phyloP scores from a whole-genome alignment of 2,888 invertebrate species.

The Aphodius granarius region DNA sequence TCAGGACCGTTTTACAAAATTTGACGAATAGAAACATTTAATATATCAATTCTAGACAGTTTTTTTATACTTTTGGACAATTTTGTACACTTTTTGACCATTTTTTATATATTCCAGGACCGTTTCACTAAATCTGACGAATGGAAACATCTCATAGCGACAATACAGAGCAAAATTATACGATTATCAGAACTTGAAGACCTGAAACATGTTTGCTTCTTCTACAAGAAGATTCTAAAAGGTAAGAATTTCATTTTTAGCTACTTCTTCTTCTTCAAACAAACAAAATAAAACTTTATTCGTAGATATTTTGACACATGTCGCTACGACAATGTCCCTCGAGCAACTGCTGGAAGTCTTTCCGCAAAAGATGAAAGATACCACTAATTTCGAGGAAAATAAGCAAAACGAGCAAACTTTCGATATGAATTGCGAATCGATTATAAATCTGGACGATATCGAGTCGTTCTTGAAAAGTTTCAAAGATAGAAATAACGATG shows the following conservation, averaged over 20 bases:
- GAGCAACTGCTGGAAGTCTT: constrained; percentile 54
- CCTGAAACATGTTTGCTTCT: constrained; percentile 46
- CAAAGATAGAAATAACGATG: constrained; percentile 21
- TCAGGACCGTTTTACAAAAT: no score
- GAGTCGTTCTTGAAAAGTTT: not conserved
- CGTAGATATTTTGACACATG: constrained; percentile 53
- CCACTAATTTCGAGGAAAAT: not conserved
- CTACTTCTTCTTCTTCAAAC: not conserved
- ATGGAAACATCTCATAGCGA: constrained; percentile 53
- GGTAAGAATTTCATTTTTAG: constrained; percentile 41
- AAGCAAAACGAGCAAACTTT: not conserved
- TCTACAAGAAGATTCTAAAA: constrained; percentile 50
- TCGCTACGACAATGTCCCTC: constrained; percentile 53
- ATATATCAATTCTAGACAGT: no score
- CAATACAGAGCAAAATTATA: constrained; percentile 51
- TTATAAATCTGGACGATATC: constrained; percentile 3
- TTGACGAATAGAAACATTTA: no score
- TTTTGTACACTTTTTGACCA: no score
- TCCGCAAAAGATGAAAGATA: constrained; percentile 48
- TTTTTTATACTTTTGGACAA: no score
- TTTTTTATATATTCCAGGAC: no score
- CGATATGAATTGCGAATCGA: not conserved
- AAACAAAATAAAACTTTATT: constrained; percentile 24
- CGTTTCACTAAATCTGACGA: constrained; percentile 52
- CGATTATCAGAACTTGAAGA: constrained; percentile 44